Evolutionary conservation across 2,888 invertebrate species (phyloP).

Genomic region (Conus canariensis): DNA sequence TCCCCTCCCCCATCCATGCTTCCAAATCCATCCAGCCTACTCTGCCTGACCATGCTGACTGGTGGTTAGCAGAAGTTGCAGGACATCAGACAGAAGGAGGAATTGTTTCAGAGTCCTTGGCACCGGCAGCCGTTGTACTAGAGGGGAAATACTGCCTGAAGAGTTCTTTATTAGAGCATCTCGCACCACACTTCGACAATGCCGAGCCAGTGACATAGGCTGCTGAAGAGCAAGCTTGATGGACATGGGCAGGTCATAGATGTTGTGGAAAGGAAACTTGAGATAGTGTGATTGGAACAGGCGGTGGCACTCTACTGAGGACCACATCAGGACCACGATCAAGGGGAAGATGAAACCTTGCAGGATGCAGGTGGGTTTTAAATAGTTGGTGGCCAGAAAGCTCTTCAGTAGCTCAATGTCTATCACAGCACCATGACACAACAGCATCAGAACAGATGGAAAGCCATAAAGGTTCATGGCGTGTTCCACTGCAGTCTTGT

Average conservation of each 20-base stretch:
- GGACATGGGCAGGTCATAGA: neutral
- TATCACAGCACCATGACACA: neutral
- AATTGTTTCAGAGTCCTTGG: conserved; percentile 1
- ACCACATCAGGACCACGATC: neutral
- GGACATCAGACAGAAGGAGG: conserved; percentile 13
- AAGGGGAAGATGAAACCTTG: neutral
- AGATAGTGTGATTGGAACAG: neutral
- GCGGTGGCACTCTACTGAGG: neutral
- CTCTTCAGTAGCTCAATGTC: neutral
- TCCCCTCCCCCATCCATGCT: too few relatives aligned
- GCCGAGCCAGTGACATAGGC: conserved; percentile 22
- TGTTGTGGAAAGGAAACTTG: neutral
- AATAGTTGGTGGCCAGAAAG: neutral
- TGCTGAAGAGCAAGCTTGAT: neutral
- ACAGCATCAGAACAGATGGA: neutral
- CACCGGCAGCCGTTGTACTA: neutral
- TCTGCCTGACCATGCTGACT: too few relatives aligned
- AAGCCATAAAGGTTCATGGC: neutral
- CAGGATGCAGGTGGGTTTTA: neutral
- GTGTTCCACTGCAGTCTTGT: neutral
- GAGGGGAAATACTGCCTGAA: neutral
- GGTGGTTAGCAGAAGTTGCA: neutral
- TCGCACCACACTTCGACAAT: conserved; percentile 1
- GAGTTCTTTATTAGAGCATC: neutral
- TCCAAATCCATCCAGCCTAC: too few relatives aligned